Conservation (phyloP, 2,888 invertebrate species). For the Papilio gigon region DNA sequence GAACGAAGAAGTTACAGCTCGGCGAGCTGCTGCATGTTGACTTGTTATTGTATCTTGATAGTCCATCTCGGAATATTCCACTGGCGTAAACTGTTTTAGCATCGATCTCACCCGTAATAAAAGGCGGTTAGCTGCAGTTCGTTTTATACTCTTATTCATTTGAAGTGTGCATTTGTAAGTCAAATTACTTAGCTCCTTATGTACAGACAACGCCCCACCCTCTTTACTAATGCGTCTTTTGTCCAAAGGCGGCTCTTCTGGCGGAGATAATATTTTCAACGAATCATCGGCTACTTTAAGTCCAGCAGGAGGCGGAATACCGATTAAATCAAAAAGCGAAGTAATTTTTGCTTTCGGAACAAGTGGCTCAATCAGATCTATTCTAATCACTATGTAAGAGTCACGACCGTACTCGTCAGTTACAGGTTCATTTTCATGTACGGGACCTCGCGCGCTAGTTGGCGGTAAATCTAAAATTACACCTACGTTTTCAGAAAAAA, state of each 20-base stretch:
- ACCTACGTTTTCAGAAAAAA: slow-evolving; percentile 55
- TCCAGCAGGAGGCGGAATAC: slow-evolving; percentile 56
- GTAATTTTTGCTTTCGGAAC: slow-evolving; percentile 59
- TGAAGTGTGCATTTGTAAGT: slow-evolving; percentile 63
- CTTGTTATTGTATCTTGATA: slow-evolving; percentile 71
- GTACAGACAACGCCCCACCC: slow-evolving; percentile 71
- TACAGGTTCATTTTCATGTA: slow-evolving; percentile 57
- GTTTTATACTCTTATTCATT: slow-evolving; percentile 73
- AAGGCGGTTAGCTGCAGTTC: slow-evolving; percentile 73
- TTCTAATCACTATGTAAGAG: slow-evolving; percentile 62
- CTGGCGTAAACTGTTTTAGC: slow-evolving; percentile 69
- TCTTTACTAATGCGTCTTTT: slow-evolving; percentile 65
- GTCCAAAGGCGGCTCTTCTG: slow-evolving; percentile 61
- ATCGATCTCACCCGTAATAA: slow-evolving; percentile 66
- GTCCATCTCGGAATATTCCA: slow-evolving; percentile 60
- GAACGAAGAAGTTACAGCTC: slow-evolving; percentile 73
- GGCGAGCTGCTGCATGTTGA: slow-evolving; percentile 70
- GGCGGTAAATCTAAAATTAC: slow-evolving; percentile 68
- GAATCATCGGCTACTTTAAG: slow-evolving; percentile 52
- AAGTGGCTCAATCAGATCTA: slow-evolving; percentile 66
- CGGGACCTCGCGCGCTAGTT: slow-evolving; percentile 61
- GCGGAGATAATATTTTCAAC: slow-evolving; percentile 53
- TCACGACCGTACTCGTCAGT: slow-evolving; percentile 64
- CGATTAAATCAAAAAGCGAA: slow-evolving; percentile 61
- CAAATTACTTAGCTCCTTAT: slow-evolving; percentile 67